Evolutionary conservation across 2,888 invertebrate genomes (phyloP), one percentile per base, ranked within the genome.

Genomic region (Amphimallon solstitiale): DNA sequence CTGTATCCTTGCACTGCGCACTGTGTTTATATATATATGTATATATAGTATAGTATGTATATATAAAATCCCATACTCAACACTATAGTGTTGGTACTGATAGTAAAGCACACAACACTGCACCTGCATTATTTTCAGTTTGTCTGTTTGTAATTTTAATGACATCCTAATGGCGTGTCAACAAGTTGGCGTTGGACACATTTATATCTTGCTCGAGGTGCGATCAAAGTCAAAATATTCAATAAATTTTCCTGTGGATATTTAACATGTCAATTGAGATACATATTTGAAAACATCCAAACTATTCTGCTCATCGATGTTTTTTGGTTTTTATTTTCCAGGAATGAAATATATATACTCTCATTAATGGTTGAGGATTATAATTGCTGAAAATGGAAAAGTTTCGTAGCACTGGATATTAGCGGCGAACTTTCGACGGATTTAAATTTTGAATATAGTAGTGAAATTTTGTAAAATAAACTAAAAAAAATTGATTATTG

Each of bases 1-100:
- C 49, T 63, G 61, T 19, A 67, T 61, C 56, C 59, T 69, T 65
- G 68, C 68, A 71, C 70, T 73, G 73, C 73, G 72, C 72, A 72
- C 69, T 46, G 23, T 65, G 46, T 62, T 51, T 54, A 52, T 61
- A 38, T 60, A 67, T 34, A 19, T 21, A 23, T 12, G n/a, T 23
- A 14, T 43, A n/a, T 59, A n/a, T 29, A 59, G 7, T 10, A 29
- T 14, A 23, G 14, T 23, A 21, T 21, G 10, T 23, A 21, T 48
- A n/a, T 48, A 21, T n/a, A 23, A 9, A 17, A n/a, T 1, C 19
- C n/a, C 21, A 19, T 21, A 17, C 23, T 12, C n/a, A 12, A 23
- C 23, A 48, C 48, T 21, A 17, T 21, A 21, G 29, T 29, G n/a
- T 17, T 21, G 19, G 12, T 48, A 29, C 5, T 29, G n/a, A 29